Percentiles rank a stretch among this genome's conserved stretches.
These are phyloP conservation scores for Prunella himalayana DNA, from an alignment of 2,113 vertebrate genomes.

Conservation along the genomic window DNA sequence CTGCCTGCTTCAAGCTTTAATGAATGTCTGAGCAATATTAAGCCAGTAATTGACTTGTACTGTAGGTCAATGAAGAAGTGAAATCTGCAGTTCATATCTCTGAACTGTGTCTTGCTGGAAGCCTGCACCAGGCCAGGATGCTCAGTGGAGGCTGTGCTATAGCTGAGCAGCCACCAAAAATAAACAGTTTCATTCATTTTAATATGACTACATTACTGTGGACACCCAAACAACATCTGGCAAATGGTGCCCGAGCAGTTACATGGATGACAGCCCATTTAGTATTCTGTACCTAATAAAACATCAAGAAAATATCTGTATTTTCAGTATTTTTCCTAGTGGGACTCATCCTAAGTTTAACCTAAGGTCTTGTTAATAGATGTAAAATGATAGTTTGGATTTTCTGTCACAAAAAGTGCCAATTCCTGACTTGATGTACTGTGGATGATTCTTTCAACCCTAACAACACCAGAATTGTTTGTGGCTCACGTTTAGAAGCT, in stretches of 20 bases:
- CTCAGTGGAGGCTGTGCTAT: background rate
- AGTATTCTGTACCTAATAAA: background rate
- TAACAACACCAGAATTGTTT: background rate
- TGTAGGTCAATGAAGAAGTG: background rate
- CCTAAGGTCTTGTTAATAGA: background rate
- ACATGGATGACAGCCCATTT: background rate
- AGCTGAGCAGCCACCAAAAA: background rate
- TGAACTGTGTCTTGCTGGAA: background rate
- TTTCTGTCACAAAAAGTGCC: background rate
- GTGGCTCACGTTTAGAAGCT: background rate
- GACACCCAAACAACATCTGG: constrained; percentile 44
- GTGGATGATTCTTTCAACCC: background rate
- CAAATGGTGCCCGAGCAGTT: constrained; percentile 6
- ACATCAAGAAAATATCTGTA: background rate
- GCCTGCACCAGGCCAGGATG: background rate
- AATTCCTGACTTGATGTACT: background rate
- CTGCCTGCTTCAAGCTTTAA: constrained; percentile 2
- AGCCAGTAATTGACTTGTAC: constrained; percentile 17
- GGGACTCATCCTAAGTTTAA: background rate
- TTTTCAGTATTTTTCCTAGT: background rate
- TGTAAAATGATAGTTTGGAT: background rate
- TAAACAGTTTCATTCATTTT: constrained; percentile 11
- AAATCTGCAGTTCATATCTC: background rate
- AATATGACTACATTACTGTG: background rate
- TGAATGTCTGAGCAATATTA: constrained; percentile 12